Evolutionary conservation across 2,113 vertebrate genomes (phyloP).

Genomic region (Limnothrissa miodon): DNA sequence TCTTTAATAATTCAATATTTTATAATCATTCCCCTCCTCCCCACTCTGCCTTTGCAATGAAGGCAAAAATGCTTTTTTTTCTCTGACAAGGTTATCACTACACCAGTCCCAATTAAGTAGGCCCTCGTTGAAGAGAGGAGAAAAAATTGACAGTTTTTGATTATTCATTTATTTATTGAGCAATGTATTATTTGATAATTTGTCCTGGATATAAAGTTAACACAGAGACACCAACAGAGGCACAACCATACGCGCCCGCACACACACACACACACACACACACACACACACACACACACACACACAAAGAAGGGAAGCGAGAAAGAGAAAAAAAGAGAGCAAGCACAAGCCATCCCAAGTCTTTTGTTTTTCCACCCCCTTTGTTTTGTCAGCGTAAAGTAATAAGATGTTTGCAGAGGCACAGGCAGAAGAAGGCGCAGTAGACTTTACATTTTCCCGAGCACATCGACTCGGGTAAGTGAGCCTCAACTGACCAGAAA

Average conservation of each 20-base stretch:
- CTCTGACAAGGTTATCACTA: conserved; percentile 62
- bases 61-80: conserved; percentile 52
- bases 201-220: conserved; percentile 42
- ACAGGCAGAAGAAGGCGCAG: conserved; percentile 77
- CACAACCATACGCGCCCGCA: conserved; percentile 7
- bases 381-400: conserved; percentile 20
- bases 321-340: background rate
- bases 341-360: background rate
- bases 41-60: conserved; percentile 38
- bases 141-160: conserved; percentile 36
- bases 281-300: background rate
- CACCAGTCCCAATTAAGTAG: conserved; percentile 50
- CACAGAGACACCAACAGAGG: background rate
- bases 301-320: too few species aligned
- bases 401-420: conserved; percentile 59
- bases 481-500: conserved; percentile 99
- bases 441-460: conserved; percentile 81
- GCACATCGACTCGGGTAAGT: conserved; percentile 92
- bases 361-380: background rate
- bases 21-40: conserved; percentile 56
- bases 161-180: conserved; percentile 37
- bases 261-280: conserved; percentile 18
- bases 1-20: conserved; percentile 75
- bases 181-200: conserved; percentile 45
- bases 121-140: conserved; percentile 34